Conservation (phyloP, 2,888 invertebrate species). For the Melikaiella ostensackeni region DNA sequence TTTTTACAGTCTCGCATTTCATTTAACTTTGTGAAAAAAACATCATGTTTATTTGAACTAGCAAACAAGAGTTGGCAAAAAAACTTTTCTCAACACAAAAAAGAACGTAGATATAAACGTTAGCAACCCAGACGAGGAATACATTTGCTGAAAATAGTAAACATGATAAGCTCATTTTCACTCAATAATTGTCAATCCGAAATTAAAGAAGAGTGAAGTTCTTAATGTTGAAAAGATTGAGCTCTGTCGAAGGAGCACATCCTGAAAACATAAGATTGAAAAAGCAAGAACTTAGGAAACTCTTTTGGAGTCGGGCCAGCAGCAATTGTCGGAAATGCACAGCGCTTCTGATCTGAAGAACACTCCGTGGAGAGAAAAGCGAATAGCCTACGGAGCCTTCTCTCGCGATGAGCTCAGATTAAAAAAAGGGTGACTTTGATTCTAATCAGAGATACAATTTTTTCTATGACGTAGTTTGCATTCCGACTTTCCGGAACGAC, state of each 20-base stretch:
- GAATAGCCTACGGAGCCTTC: neutral
- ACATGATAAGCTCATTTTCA: no score
- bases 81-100: neutral
- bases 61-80: neutral
- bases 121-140: neutral
- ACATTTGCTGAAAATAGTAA: no score
- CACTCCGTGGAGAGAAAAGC: conserved; percentile 21
- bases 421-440: neutral
- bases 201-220: conserved; percentile 11
- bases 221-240: conserved; percentile 12
- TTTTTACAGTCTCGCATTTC: conserved; percentile 11
- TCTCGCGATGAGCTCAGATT: neutral
- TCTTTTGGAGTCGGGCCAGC: conserved; percentile 69
- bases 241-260: conserved; percentile 18
- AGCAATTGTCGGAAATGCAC: conserved; percentile 70
- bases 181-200: neutral
- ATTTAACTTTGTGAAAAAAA: conserved; percentile 15
- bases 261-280: conserved; percentile 46
- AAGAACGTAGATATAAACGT: neutral
- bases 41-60: neutral
- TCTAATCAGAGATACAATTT: neutral
- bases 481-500: neutral
- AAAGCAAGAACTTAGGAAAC: conserved; percentile 58
- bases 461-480: no score
- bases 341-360: conserved; percentile 55